Evolutionary conservation across 2,113 vertebrate species (phyloP), one percentile per base, ranked within the genome.

Genomic region (Psilopsiagon aymara): DNA sequence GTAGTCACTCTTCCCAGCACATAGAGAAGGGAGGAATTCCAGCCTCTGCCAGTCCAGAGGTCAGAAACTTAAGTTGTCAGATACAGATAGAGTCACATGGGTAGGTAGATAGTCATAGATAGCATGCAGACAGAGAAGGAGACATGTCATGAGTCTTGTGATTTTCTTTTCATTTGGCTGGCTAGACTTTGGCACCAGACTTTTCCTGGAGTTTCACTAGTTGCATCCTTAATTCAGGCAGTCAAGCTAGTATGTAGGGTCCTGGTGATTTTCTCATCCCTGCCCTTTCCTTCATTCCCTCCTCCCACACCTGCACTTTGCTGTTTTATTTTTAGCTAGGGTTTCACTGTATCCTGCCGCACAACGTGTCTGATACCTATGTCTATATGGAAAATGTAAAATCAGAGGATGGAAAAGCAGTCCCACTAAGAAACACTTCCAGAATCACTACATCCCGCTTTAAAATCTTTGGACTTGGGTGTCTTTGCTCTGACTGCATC

Each of bases 181-280:
- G 57, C n/a, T 35, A 17, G 31, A 35, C 33, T 69, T 67, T 67
- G 51, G 53, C 27, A 81, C 16, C 60, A 88, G 55, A 64, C 6
- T 31, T 73, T 80, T 81, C 60, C 70, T 53, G 9, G 55, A 83
- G 25, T 60, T 75, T 84, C 20, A 63, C 51, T 81, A 25, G 16
- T 11, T 71, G 11, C 37, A 66, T 64, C 59, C 39, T 77, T 79
- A 41, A 64, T 28, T 86, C n/a, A 59, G 23, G 35, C 35, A 60
- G 55, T 21, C 23, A 41, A 3, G 12, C 33, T 52, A 44, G n/a
- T 1, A 0, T 16, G 11, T 10, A 43, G 35, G 8, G 4, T 82
- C 49, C 63, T 31, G 11, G 4, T 0, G 1, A 66, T 60, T 66
- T 67, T 82, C 70, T 66, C 13, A 53, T 89, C n/a, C 43, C 23